These are phyloP conservation scores for Cliona cf. orientalis DNA, from an alignment of 37 sponge, comb jelly and placozoan genomes.

Conservation along the genomic window DNA sequence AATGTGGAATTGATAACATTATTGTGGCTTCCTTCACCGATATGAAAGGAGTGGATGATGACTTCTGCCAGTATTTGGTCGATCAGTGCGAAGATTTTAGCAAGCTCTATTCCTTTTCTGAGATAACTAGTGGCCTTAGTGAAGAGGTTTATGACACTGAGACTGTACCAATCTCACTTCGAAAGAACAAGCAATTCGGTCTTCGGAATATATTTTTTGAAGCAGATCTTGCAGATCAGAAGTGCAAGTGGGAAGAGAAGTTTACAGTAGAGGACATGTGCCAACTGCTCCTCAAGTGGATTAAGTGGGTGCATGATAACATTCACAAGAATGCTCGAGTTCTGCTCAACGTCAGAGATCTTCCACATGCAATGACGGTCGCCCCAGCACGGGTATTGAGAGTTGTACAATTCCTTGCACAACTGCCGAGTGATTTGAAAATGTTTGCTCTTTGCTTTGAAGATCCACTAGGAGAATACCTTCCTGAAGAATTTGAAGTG, in stretches of 20 bases:
- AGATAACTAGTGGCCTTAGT: slow-evolving; percentile 40
- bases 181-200: slow-evolving; percentile 74
- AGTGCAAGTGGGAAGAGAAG: slow-evolving; percentile 56
- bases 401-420: slow-evolving; percentile 63
- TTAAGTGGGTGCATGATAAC: slow-evolving; percentile 57
- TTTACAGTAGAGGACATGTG: slow-evolving; percentile 69
- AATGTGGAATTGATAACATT: slow-evolving; percentile 71
- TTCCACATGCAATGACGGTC: slow-evolving; percentile 64
- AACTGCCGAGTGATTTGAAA: slow-evolving; percentile 50
- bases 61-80: slow-evolving; percentile 59
- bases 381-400: slow-evolving; percentile 64
- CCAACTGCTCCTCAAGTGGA: slow-evolving; percentile 57
- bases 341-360: slow-evolving; percentile 83
- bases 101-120: slow-evolving; percentile 73
- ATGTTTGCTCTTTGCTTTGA: slow-evolving; percentile 72
- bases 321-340: slow-evolving; percentile 47
- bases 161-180: slow-evolving; percentile 53
- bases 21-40: slow-evolving; percentile 84
- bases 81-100: slow-evolving; percentile 65
- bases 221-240: slow-evolving; percentile 47
- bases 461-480: slow-evolving; percentile 78
- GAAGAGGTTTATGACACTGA: slow-evolving; percentile 54
- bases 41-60: slow-evolving; percentile 80
- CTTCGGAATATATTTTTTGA: slow-evolving; percentile 76
- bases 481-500: slow-evolving; percentile 77